These are phyloP conservation scores for Sericinus montela DNA, from an alignment of 2,888 invertebrate genomes.

Conservation along the genomic window DNA sequence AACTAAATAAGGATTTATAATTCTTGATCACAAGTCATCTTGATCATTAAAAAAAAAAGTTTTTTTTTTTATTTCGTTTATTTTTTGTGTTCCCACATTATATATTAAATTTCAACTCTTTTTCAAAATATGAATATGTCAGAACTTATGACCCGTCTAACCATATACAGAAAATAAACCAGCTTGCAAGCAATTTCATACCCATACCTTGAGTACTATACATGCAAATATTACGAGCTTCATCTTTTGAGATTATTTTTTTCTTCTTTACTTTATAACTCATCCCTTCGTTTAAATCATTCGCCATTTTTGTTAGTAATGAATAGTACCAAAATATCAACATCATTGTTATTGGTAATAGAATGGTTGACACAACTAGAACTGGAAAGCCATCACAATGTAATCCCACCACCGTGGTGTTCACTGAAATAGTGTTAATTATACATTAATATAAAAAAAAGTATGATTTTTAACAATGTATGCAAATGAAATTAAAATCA, in stretches of 20 bases:
- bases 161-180: too few relatives aligned
- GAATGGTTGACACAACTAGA: constrained; percentile 37
- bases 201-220: constrained; percentile 10
- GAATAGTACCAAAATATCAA: constrained; percentile 34
- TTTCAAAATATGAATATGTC: too few relatives aligned
- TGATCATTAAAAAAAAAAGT: too few relatives aligned
- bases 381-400: constrained; percentile 43
- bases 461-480: neutral
- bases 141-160: too few relatives aligned
- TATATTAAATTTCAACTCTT: too few relatives aligned
- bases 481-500: neutral
- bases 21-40: too few relatives aligned
- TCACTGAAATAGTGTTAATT: constrained; percentile 47
- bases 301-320: constrained; percentile 46
- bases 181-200: constrained; percentile 2
- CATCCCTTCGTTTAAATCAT: constrained; percentile 7
- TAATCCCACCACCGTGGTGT: constrained; percentile 52
- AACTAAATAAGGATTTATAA: too few relatives aligned
- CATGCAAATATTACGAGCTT: constrained; percentile 14
- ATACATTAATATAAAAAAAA: constrained; percentile 23
- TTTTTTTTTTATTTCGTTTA: too few relatives aligned
- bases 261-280: constrained; percentile 14
- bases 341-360: constrained; percentile 44
- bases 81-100: too few relatives aligned
- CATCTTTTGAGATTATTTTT: constrained; percentile 7